These are phyloP conservation scores for Paraescarpia echinospica DNA, from an alignment of 1,140 invertebrate species.

Conservation along the genomic window DNA sequence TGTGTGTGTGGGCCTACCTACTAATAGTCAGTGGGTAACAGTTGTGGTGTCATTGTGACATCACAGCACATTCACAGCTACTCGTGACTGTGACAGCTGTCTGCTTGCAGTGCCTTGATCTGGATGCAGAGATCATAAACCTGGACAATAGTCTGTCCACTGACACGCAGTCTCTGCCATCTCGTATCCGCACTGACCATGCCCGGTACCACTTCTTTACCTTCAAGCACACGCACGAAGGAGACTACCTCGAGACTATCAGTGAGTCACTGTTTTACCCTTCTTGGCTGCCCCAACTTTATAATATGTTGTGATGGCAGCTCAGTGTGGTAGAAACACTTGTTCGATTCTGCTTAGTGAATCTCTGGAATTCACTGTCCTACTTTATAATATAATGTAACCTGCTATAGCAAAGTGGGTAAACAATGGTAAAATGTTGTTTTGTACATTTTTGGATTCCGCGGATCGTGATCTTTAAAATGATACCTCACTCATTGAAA, in stretches of 20 bases:
- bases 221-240: conserved; percentile 90
- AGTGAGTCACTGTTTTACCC: conserved; percentile 62
- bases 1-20: too few species aligned
- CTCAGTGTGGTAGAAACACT: not conserved
- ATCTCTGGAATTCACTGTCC: not conserved
- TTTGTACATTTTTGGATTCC: too few species aligned
- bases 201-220: conserved; percentile 91
- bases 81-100: not conserved
- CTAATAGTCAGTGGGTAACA: too few species aligned
- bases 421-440: too few species aligned
- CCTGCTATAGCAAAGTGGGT: too few species aligned
- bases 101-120: conserved; percentile 51
- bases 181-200: conserved; percentile 77
- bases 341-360: not conserved
- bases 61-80: too few species aligned
- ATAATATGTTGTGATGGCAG: not conserved
- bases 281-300: not conserved
- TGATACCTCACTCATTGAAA: too few species aligned
- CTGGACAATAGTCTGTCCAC: conserved; percentile 41
- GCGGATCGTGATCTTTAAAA: too few species aligned
- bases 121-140: conserved; percentile 50
- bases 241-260: conserved; percentile 80
- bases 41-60: too few species aligned
- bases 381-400: too few species aligned
- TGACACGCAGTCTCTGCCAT: conserved; percentile 64